phyloP scores from a whole-genome alignment of 2,797 vertebrate species.

The Mustela erminea region DNA sequence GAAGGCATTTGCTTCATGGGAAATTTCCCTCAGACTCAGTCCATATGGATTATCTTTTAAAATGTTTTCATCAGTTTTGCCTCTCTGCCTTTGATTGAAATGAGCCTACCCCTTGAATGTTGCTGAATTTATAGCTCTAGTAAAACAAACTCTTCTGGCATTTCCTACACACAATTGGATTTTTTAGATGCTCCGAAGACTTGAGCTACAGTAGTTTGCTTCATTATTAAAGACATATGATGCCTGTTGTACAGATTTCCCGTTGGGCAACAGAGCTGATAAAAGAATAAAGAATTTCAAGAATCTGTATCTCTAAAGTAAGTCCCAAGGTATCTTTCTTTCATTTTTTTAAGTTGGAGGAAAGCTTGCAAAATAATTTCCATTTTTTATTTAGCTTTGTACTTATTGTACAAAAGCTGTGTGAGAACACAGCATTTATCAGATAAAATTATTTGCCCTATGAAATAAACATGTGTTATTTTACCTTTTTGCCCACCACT shows the following conservation, averaged over 20 bases:
- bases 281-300: constrained; percentile 82
- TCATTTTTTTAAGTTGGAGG: constrained; percentile 54
- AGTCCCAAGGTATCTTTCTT: constrained; percentile 79
- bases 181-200: constrained; percentile 74
- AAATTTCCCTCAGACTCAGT: constrained; percentile 68
- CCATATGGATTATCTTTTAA: constrained; percentile 35
- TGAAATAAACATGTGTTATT: constrained; percentile 47
- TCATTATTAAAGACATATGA: constrained; percentile 86
- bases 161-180: constrained; percentile 78
- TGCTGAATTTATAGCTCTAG: constrained; percentile 80
- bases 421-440: constrained; percentile 50
- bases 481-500: constrained; percentile 32
- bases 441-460: constrained; percentile 49
- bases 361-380: constrained; percentile 77
- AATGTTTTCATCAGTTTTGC: constrained; percentile 68
- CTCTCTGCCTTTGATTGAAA: constrained; percentile 67
- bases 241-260: constrained; percentile 79
- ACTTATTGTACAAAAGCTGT: constrained; percentile 7
- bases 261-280: constrained; percentile 79
- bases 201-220: constrained; percentile 79
- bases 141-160: constrained; percentile 81
- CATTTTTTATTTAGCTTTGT: constrained; percentile 77
- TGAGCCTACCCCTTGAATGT: constrained; percentile 70
- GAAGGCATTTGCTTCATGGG: constrained; percentile 27
- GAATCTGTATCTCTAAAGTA: constrained; percentile 80